Base-by-base conservation (phyloP, 2,797 vertebrate genomes). In the Chelon auratus region DNA sequence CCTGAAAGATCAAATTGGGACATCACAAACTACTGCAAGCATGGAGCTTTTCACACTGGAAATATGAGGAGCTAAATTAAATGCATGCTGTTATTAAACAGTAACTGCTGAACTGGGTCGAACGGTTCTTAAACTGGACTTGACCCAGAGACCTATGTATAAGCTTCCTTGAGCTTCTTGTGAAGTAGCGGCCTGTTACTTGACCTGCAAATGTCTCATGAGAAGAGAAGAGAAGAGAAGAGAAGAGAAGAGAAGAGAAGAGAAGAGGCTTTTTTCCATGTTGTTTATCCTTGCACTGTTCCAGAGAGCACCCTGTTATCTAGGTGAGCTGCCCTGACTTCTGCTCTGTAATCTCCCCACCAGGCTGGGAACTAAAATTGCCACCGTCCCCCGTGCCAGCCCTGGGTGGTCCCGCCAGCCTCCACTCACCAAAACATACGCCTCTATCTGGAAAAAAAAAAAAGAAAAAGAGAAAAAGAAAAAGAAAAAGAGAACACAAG, bases 351-450 rank as follows among this genome's bases (percentile, higher is more conserved):
- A 94, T 93, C 91, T 93, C 70, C 24, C 65, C 7, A 78, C 60
- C 81, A 70, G 75, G 78, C 76, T 81, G 84, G 85, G 87, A 90
- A 87, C 78, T 86, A 84, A 91, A 91, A 89, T 89, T 86, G 88
- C 81, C 79, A 83, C 77, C 48, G 73, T 86, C 80, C 83, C 72
- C 39, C 83, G 85, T 74, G 77, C 81, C 71, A 81, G 62, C 69
- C 53, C 69, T 88, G 87, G 92, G 91, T 92, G 92, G 90, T 92
- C 92, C 90, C 63, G 62, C 55, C 83, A 76, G 71, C 73, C 71
- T 90, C 81, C 92, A 97, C 97, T 97, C 91, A 97, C 97, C 96
- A 97, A 93, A 78, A 98, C 85, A 68, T 97, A 97, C 10, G 95
- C 97, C 78, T 97, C 96, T 62, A 97, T 93, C 97, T 98, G 91